Conservation (phyloP, 2,113 vertebrate genomes). For the Dendropsophus ebraccatus region DNA sequence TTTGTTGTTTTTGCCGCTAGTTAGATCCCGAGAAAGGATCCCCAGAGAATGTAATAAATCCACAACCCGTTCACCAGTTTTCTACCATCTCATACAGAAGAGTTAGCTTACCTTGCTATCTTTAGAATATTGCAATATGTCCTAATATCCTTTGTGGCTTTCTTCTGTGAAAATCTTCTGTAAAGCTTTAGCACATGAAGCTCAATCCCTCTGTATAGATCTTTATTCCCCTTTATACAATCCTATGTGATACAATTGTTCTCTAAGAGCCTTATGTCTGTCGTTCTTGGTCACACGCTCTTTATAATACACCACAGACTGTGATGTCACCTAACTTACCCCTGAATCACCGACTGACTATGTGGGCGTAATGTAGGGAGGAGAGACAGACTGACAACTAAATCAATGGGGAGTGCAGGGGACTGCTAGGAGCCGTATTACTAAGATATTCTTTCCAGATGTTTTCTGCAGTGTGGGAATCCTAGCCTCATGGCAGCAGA, state of each 20-base stretch:
- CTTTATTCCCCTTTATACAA: too few relatives aligned
- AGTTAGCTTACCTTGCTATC: constrained; percentile 7
- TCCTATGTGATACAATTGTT: not conserved
- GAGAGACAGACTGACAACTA: not conserved
- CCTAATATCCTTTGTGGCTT: constrained; percentile 8
- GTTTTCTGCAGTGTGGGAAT: constrained; percentile 25
- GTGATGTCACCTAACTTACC: constrained; percentile 21
- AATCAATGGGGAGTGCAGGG: not conserved
- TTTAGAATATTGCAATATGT: not conserved
- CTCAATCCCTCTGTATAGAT: not conserved
- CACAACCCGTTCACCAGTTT: too few relatives aligned
- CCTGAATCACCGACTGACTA: constrained; percentile 33
- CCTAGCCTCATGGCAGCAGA: not conserved
- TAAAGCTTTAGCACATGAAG: not conserved
- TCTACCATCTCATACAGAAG: not conserved
- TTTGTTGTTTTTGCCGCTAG: not conserved
- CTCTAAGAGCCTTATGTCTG: not conserved
- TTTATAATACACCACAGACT: constrained; percentile 1
- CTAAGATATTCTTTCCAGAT: constrained; percentile 44
- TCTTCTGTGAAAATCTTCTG: not conserved
- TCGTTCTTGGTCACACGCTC: not conserved
- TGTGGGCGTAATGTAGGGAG: constrained; percentile 30
- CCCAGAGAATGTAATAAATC: too few relatives aligned
- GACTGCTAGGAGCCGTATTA: not conserved
- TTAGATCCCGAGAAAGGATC: too few relatives aligned